These are phyloP conservation scores for Silvanus unidentatus DNA, from an alignment of 2,888 invertebrate species.

Conservation along the genomic window DNA sequence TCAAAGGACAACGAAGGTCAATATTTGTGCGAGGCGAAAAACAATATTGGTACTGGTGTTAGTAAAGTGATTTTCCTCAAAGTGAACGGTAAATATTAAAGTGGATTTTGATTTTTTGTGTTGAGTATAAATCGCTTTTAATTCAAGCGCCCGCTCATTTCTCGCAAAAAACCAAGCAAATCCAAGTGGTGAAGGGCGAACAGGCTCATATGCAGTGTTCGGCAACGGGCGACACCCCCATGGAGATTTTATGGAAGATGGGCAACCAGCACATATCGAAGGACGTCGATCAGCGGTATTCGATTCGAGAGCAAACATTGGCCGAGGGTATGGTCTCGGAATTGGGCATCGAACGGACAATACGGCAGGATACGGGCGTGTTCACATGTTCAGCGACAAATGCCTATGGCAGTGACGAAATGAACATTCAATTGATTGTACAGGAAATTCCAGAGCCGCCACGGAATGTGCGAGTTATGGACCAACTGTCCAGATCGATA, in stretches of 20 bases:
- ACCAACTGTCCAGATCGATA: constrained; percentile 77
- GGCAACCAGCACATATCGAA: constrained; percentile 70
- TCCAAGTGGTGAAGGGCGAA: constrained; percentile 76
- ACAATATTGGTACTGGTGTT: constrained; percentile 83
- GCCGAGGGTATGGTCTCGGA: constrained; percentile 81
- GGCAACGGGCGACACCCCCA: constrained; percentile 80
- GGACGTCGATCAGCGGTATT: constrained; percentile 67
- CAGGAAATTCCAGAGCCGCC: constrained; percentile 90
- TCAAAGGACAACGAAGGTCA: constrained; percentile 85
- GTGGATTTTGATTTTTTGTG: constrained; percentile 2
- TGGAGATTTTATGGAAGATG: constrained; percentile 78
- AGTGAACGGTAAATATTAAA: constrained; percentile 69
- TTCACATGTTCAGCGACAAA: constrained; percentile 85
- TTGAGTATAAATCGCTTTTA: too few species aligned
- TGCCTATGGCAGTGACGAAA: constrained; percentile 84
- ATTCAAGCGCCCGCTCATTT: constrained; percentile 75
- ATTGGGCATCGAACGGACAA: constrained; percentile 76
- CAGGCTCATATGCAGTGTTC: constrained; percentile 81
- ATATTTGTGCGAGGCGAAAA: constrained; percentile 89
- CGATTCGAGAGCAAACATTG: constrained; percentile 68
- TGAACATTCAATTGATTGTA: constrained; percentile 83
- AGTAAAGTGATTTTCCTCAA: constrained; percentile 88
- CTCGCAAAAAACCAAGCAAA: constrained; percentile 73
- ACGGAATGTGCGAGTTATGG: constrained; percentile 75
- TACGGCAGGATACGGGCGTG: constrained; percentile 82